Evolutionary conservation across 92 coral and sea anemone species (phyloP).

Genomic region (Siderastrea siderea): DNA sequence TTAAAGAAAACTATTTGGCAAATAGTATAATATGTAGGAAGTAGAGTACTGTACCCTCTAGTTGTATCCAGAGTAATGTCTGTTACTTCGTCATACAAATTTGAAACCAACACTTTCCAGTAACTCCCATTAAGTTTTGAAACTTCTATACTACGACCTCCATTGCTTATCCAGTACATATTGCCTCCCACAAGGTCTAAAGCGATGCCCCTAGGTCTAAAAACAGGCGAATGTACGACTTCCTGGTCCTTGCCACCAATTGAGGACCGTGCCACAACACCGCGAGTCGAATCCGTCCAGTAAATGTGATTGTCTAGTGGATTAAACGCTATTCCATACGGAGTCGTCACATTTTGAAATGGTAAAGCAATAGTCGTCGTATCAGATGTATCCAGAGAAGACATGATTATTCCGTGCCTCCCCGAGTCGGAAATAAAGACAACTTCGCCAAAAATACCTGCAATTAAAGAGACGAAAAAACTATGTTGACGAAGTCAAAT

Average conservation of each 20-base stretch:
- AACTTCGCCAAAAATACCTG: constrained; percentile 7
- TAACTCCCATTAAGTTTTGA: constrained; percentile 62
- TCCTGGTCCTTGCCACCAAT: constrained; percentile 68
- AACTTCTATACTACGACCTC: constrained; percentile 62
- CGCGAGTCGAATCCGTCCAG: constrained; percentile 75
- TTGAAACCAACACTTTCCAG: constrained; percentile 54
- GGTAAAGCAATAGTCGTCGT: background rate
- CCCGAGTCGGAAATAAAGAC: background rate
- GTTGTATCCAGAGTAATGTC: constrained; percentile 70
- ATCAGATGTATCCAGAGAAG: background rate
- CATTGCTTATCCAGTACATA: constrained; percentile 70
- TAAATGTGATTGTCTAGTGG: constrained; percentile 74
- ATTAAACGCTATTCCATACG: constrained; percentile 73
- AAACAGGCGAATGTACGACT: constrained; percentile 40
- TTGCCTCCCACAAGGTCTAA: constrained; percentile 74
- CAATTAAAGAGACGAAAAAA: too few relatives aligned
- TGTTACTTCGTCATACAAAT: constrained; percentile 45
- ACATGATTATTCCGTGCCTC: background rate
- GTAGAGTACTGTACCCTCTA: constrained; percentile 39
- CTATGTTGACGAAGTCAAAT: too few relatives aligned
- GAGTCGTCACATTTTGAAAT: constrained; percentile 12
- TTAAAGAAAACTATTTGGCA: too few relatives aligned
- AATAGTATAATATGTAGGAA: too few relatives aligned
- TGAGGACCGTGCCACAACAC: constrained; percentile 62
- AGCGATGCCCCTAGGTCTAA: constrained; percentile 68